Conservation (phyloP, 2,888 invertebrate genomes). For the Harpalus rubripes region DNA sequence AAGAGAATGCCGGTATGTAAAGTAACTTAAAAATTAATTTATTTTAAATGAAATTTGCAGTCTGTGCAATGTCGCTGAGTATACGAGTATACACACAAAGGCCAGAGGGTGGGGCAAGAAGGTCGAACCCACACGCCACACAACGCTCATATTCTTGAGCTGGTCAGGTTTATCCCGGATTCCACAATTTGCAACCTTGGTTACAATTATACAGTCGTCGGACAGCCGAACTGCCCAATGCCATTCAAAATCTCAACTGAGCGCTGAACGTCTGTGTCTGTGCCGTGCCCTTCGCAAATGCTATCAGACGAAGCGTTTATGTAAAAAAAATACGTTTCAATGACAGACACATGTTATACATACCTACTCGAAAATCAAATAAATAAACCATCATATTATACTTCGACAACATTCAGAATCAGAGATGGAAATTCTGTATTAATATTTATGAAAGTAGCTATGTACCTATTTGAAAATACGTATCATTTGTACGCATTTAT, state of each 20-base stretch:
- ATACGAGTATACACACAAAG: background rate
- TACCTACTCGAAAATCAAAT: too few relatives aligned
- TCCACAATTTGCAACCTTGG: slow-evolving; percentile 28
- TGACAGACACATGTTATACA: background rate
- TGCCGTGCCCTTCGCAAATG: background rate
- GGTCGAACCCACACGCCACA: slow-evolving; percentile 15
- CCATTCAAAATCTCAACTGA: background rate
- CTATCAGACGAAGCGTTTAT: background rate
- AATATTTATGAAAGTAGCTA: too few relatives aligned
- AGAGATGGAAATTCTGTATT: too few relatives aligned
- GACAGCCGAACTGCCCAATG: slow-evolving; percentile 14
- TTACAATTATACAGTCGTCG: slow-evolving; percentile 17
- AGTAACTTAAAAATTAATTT: background rate
- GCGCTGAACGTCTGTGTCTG: background rate
- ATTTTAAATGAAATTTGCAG: background rate
- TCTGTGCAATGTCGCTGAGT: slow-evolving; percentile 11
- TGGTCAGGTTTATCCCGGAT: slow-evolving; percentile 59
- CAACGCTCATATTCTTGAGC: slow-evolving; percentile 41
- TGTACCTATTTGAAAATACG: too few relatives aligned
- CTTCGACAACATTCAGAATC: too few relatives aligned
- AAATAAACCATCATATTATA: too few relatives aligned
- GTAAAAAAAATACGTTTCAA: background rate
- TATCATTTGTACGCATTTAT: too few relatives aligned
- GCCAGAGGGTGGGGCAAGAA: slow-evolving; percentile 9
- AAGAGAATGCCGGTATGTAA: background rate